These are phyloP conservation scores for Spilogale gracilis DNA, from an alignment of 2,113 vertebrate genomes.

Conservation along the genomic window DNA sequence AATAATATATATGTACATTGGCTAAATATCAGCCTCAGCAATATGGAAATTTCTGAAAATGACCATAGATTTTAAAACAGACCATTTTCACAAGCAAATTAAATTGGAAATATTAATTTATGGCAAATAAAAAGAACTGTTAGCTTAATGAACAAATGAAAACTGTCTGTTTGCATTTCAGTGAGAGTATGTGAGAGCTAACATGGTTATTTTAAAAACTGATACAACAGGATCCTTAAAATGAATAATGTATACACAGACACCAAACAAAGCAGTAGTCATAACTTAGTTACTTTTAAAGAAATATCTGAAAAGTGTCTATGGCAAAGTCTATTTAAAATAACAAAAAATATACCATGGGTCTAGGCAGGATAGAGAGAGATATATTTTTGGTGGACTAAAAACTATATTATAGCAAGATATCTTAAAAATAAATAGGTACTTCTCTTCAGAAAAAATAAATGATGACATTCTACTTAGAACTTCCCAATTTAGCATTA, in stretches of 20 bases:
- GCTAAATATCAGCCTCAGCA: neutral
- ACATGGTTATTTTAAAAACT: neutral
- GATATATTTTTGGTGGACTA: neutral
- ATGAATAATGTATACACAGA: neutral
- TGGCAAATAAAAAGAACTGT: neutral
- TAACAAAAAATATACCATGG: neutral
- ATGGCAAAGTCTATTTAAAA: neutral
- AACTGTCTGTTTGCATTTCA: neutral
- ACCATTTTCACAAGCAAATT: neutral
- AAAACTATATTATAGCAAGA: neutral
- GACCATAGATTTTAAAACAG: neutral
- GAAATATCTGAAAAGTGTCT: neutral
- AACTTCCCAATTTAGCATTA: neutral
- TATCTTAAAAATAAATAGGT: neutral
- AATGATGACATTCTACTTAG: neutral
- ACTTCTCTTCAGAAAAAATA: neutral
- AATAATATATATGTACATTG: neutral
- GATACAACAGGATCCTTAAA: neutral
- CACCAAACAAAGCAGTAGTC: neutral
- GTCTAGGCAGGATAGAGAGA: neutral
- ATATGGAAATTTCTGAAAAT: neutral
- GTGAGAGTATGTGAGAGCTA: neutral
- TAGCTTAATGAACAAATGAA: conserved; percentile 16
- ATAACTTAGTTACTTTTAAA: neutral
- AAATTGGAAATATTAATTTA: neutral